Conservation (phyloP, 1,140 invertebrate genomes). For the Neuroterus valhalla region DNA sequence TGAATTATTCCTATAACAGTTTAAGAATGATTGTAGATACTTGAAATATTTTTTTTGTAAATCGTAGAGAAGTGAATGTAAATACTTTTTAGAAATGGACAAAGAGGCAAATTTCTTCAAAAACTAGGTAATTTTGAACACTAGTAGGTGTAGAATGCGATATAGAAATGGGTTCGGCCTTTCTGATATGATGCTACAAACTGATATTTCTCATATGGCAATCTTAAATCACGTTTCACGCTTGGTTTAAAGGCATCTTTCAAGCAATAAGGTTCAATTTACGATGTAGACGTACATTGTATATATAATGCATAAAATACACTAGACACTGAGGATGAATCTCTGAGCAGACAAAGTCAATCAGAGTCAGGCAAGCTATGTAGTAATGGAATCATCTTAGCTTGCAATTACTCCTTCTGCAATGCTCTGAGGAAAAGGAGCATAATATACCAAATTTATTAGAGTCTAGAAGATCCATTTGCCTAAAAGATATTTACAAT, state of each 20-base stretch:
- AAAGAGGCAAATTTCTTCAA: background rate
- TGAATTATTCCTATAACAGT: too few relatives aligned
- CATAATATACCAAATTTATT: background rate
- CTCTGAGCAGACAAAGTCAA: slow-evolving; percentile 4
- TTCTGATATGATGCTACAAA: background rate
- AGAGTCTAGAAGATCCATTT: background rate
- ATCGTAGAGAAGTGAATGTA: too few relatives aligned
- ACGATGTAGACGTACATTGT: slow-evolving; percentile 1
- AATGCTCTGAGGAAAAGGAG: background rate
- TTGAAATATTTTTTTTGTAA: too few relatives aligned
- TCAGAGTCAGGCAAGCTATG: slow-evolving; percentile 1
- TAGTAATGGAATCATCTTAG: background rate
- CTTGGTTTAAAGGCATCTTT: slow-evolving; percentile 21
- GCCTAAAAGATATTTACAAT: too few relatives aligned
- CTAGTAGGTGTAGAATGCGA: background rate
- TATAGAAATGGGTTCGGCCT: background rate
- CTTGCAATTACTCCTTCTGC: background rate
- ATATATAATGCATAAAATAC: background rate
- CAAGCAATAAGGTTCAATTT: background rate
- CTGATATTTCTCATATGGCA: slow-evolving; percentile 2
- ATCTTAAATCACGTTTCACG: slow-evolving; percentile 4
- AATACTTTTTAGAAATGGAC: too few relatives aligned
- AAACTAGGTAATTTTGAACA: background rate
- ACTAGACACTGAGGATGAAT: slow-evolving; percentile 2
- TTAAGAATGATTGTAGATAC: too few relatives aligned